Base-by-base conservation (phyloP, 2,113 vertebrate genomes). In the Sula dactylatra region DNA sequence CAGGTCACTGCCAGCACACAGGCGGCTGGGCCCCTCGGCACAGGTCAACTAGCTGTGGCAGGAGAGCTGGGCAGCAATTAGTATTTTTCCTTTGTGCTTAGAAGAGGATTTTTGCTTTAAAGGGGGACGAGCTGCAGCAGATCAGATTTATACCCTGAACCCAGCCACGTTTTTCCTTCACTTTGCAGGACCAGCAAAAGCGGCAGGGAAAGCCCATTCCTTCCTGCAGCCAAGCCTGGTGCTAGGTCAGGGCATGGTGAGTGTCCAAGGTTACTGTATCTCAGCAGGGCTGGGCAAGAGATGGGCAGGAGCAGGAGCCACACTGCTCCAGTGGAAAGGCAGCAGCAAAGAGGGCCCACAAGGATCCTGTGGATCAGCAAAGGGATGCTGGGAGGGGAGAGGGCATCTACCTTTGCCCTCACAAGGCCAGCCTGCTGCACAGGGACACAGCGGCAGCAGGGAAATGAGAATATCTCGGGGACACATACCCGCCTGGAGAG, bases 251-350 rank as follows among this genome's bases (percentile, higher is more conserved):
- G 45, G 64, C 50, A 49, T 2, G 1, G 34, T 1, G 11, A 59
- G 25, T 2, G 5, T 6, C 29, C 0, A 3, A 36, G 52, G 29
- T 26, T 29, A 22, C 5, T 2, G 52, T 13, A 17, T 4, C 14
- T 34, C 32, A 15, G 25, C 4, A 1, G 42, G 22, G 32, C 56
- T 19, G 45, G 42, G 71, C 12, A 40, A n/a, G 58, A 40, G 32
- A 8, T 2, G 6, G 56, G 38, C 74, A 34, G 36, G 22, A 49
- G 42, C 42, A 19, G 21, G 17, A 67, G 61, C 66, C 59, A 27
- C 25, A 10, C 11, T 0, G 16, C 64, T 64, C 40, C 31, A 14
- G 17, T 2, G 44, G 44, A 38, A 58, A 38, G 22, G 47, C 59
- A 6, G 13, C 3, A 1, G 55, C 36, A 24, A 59, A 52, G 34